Evolutionary conservation across 1,140 invertebrate genomes (phyloP), one percentile per base, ranked within the genome.

Genomic region (Pissodes strobi): DNA sequence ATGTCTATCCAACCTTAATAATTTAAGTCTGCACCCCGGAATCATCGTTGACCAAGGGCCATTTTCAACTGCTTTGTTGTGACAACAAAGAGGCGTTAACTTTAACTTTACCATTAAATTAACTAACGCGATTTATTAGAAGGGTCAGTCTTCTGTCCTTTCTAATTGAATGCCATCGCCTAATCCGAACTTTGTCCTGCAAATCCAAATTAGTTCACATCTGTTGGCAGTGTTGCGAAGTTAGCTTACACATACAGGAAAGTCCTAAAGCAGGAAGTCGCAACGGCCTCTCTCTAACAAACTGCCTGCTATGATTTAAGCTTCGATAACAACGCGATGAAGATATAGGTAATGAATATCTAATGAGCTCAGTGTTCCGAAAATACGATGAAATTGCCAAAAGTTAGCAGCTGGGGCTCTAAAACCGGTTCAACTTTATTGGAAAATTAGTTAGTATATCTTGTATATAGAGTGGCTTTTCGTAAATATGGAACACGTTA

Each of bases 61-160:
- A 64, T 64, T 64, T 64, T 49, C 52, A 21, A 38, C 27, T 57
- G 41, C 43, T 57, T 57, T 64, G 37, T 43, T 49, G 27, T 19
- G 62, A 64, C 62, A 57, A 64, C 52, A 64, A 64, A 58, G 56
- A 57, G 62, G 55, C 62, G 45, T 64, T 57, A 64, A 64, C 62
- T 64, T 64, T 19, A 25, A 57, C 62, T 57, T 57, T 64, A 64
- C 45, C 45, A 27, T 64, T 52, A 57, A 64, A 64, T 64, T 64
- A 64, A 64, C 62, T 64, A 64, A 64, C 43, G 62, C 62, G 52
- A 64, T 57, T 48, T 64, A 64, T 64, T 64, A 64, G 37, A 60
- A 46, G 64, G 64, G 55, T 60, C 55, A 55, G 27, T 66, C 49
- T 43, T 53, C 48, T 53, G 56, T 59, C 64, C 56, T 55, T 53